phyloP scores from a whole-genome alignment of 2,797 vertebrate species.

The Ficedula albicollis region DNA sequence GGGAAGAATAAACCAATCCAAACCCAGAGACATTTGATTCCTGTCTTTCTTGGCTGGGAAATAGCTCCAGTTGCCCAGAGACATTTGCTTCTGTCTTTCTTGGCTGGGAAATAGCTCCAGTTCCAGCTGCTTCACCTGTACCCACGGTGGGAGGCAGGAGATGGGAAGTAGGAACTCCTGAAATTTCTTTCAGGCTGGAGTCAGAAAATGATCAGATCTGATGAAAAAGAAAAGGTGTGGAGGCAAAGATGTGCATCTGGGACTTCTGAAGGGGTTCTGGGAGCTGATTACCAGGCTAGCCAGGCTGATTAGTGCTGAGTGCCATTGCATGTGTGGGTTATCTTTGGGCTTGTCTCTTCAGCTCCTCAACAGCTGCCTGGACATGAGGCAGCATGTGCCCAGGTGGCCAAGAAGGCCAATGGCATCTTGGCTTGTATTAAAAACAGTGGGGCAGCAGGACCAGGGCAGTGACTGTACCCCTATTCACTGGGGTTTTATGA shows the following conservation, averaged over 20 bases:
- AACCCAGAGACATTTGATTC: neutral
- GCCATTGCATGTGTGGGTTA: neutral
- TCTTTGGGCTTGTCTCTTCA: neutral
- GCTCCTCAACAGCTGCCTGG: neutral
- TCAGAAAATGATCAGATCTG: neutral
- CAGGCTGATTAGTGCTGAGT: neutral
- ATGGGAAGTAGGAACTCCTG: neutral
- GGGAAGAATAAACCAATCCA: neutral
- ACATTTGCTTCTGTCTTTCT: neutral
- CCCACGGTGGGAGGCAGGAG: neutral
- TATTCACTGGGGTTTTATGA: neutral
- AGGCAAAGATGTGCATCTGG: neutral
- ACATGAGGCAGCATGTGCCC: neutral
- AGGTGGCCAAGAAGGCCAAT: neutral
- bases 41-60: neutral
- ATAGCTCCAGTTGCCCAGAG: neutral
- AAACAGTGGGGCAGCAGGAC: neutral
- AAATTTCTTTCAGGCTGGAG: neutral
- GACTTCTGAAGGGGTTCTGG: neutral
- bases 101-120: neutral
- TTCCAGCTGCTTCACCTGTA: fast-evolving
- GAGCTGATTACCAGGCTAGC: neutral
- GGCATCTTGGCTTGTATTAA: neutral
- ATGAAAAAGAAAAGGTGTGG: fast-evolving
- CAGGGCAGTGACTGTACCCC: neutral